Percentiles rank a stretch among this genome's conserved stretches.
phyloP scores from a whole-genome alignment of 2,113 vertebrate species.

The Gallinago jamesoni region DNA sequence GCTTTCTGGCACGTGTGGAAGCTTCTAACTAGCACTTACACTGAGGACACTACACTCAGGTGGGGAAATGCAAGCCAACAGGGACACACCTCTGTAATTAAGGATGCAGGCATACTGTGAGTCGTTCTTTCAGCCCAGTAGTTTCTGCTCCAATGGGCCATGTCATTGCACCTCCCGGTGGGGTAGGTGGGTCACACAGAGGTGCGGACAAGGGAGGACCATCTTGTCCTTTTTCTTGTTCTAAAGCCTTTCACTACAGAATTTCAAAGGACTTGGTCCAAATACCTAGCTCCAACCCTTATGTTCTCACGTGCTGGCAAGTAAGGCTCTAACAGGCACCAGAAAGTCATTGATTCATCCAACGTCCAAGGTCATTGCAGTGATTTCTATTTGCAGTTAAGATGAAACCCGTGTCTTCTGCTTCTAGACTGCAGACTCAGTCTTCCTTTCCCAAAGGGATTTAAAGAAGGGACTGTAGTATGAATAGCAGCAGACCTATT shows the following conservation, averaged over 20 bases:
- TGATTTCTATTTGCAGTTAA: background rate
- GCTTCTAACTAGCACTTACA: conserved; percentile 13
- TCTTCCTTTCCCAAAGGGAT: background rate
- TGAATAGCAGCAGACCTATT: background rate
- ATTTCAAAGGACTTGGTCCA: background rate
- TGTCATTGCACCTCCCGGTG: background rate
- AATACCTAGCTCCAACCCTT: background rate
- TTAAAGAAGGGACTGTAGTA: background rate
- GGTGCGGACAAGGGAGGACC: background rate
- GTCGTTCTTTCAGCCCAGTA: background rate
- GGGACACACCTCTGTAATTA: background rate
- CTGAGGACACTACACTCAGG: background rate
- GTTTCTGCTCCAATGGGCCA: background rate
- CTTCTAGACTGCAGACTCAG: background rate
- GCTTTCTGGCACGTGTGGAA: background rate
- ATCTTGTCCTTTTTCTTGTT: background rate
- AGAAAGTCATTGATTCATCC: background rate
- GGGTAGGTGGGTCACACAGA: background rate
- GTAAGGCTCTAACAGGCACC: background rate
- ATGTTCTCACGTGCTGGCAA: background rate
- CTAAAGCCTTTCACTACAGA: background rate
- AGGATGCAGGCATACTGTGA: background rate
- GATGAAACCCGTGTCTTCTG: background rate
- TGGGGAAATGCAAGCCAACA: background rate
- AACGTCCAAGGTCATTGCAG: background rate